These are phyloP conservation scores for Platorchestia sp. DNA, from an alignment of 1,140 invertebrate species.

Conservation along the genomic window DNA sequence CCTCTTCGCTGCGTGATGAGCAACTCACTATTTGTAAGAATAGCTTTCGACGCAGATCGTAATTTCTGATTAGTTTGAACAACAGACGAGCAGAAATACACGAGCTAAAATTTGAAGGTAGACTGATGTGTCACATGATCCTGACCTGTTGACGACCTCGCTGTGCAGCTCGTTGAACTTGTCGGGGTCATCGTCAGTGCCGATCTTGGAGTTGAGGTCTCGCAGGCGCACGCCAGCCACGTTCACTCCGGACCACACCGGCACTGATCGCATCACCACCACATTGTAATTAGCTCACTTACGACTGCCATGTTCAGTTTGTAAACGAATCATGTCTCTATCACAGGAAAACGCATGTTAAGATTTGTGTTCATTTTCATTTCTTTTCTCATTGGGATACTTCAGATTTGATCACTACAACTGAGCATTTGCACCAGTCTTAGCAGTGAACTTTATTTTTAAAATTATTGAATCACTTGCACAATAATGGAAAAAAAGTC, in stretches of 20 bases:
- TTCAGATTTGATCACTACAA: not conserved
- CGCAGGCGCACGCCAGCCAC: conserved; percentile 87
- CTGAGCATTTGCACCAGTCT: not conserved
- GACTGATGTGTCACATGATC: not conserved
- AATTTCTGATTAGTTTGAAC: not conserved
- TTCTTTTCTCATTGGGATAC: not conserved
- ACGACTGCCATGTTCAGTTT: not conserved
- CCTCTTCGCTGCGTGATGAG: too few species aligned
- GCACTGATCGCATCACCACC: conserved; percentile 75
- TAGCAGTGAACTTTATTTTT: not conserved
- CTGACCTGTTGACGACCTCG: conserved; percentile 80
- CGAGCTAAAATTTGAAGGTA: not conserved
- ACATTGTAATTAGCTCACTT: not conserved
- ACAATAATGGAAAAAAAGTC: not conserved
- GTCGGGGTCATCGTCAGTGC: conserved; percentile 81
- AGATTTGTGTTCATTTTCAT: not conserved
- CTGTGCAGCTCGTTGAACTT: conserved; percentile 84
- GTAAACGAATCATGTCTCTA: not conserved
- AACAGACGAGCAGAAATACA: not conserved
- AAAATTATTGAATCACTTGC: not conserved
- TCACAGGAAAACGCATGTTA: not conserved
- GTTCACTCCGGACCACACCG: conserved; percentile 94
- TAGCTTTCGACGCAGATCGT: not conserved
- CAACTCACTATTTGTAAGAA: not conserved
- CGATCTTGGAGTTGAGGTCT: conserved; percentile 82